Conservation (phyloP, 2,888 invertebrate species). For the Apamea anceps region DNA sequence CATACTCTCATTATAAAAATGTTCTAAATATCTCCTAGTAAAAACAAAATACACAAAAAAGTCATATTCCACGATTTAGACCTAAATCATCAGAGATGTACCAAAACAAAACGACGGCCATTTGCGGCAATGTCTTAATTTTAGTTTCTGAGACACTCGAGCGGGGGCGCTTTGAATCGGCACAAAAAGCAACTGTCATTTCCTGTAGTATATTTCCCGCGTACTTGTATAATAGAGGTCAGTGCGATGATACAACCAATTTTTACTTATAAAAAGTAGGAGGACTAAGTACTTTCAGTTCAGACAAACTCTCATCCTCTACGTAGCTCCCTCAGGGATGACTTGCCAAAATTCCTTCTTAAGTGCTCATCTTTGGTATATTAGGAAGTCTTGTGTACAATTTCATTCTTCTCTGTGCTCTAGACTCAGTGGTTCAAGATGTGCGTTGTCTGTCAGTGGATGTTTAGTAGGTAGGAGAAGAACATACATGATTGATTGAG, state of each 20-base stretch:
- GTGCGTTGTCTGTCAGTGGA: not conserved
- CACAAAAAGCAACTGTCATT: too few species aligned
- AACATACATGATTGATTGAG: not conserved
- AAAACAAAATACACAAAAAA: too few species aligned
- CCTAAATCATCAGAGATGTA: too few species aligned
- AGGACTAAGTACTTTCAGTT: not conserved
- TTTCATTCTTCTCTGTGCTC: not conserved
- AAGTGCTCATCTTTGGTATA: not conserved
- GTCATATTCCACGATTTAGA: too few species aligned
- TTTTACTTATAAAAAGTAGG: not conserved
- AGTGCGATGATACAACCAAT: not conserved
- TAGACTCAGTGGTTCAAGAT: not conserved
- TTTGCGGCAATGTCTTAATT: too few species aligned
- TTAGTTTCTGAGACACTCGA: too few species aligned
- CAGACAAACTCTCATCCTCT: not conserved
- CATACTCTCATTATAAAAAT: too few species aligned
- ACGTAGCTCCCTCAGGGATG: not conserved
- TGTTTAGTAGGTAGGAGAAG: not conserved
- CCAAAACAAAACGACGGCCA: too few species aligned
- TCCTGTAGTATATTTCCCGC: too few species aligned
- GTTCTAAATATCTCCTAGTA: too few species aligned
- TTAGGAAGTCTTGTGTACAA: not conserved
- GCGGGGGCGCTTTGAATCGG: too few species aligned
- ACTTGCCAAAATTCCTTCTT: not conserved
- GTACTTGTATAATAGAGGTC: too few species aligned